These are phyloP conservation scores for Echeneis naucrates DNA, from an alignment of 2,797 vertebrate species.

Conservation along the genomic window DNA sequence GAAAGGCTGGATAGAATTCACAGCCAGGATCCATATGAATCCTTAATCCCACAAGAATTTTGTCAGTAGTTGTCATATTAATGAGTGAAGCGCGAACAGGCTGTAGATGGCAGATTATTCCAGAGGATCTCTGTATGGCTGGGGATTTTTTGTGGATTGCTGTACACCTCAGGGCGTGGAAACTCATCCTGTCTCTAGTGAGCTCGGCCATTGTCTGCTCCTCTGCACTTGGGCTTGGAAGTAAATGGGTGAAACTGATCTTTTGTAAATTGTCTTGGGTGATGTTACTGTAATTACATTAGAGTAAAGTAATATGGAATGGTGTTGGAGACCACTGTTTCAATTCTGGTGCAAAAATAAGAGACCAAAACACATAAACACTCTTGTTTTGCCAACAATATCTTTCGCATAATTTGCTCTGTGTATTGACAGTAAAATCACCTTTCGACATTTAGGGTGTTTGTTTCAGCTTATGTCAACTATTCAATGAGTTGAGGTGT, in stretches of 20 bases:
- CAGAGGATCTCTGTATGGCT: constrained; percentile 11
- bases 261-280: constrained; percentile 34
- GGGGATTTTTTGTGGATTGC: constrained; percentile 38
- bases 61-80: constrained; percentile 59
- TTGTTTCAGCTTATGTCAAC: not conserved
- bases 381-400: not conserved
- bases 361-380: too few species aligned
- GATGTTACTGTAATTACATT: constrained; percentile 30
- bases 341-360: not conserved
- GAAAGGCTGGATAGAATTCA: constrained; percentile 49
- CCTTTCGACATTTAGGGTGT: not conserved
- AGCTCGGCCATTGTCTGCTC: constrained; percentile 51
- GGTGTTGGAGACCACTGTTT: not conserved
- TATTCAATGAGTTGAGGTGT: not conserved
- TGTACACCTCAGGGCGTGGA: constrained; percentile 46
- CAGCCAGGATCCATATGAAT: constrained; percentile 50
- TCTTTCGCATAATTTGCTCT: not conserved
- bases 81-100: constrained; percentile 41
- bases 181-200: constrained; percentile 54
- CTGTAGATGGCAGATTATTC: constrained; percentile 44
- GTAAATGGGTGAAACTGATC: constrained; percentile 65
- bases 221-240: constrained; percentile 13
- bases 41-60: constrained; percentile 51
- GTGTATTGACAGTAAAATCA: not conserved
- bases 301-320: not conserved